Conservation (phyloP, 2,797 vertebrate genomes). For the Varecia variegata region DNA sequence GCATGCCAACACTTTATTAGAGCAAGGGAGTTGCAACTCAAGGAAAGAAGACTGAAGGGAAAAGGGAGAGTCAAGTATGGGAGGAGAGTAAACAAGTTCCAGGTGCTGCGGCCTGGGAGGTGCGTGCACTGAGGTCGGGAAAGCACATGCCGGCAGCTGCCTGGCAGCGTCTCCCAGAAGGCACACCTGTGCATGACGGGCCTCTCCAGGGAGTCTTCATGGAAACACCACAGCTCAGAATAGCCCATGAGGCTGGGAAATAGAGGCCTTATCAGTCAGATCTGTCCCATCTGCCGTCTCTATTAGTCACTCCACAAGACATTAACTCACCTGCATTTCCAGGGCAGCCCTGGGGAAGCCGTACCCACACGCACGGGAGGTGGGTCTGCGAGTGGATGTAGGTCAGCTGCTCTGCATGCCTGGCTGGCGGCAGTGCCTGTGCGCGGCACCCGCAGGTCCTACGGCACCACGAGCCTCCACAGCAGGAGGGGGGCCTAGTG, state of each 20-base stretch:
- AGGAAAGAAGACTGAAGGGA: not conserved
- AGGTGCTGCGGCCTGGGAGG: not conserved
- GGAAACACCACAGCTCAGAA: not conserved
- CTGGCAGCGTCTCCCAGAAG: not conserved
- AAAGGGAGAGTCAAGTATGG: not conserved
- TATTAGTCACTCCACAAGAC: not conserved
- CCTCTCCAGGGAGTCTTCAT: not conserved
- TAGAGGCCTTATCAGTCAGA: not conserved
- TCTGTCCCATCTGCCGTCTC: not conserved
- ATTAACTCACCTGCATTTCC: not conserved
- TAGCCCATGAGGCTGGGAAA: not conserved
- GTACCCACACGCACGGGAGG: not conserved
- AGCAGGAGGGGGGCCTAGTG: not conserved
- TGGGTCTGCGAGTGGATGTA: not conserved
- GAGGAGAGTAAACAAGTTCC: too few species aligned
- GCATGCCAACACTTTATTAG: not conserved
- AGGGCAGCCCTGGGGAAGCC: not conserved
- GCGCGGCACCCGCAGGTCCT: not conserved
- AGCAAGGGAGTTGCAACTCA: not conserved
- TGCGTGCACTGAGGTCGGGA: not conserved
- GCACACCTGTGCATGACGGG: not conserved
- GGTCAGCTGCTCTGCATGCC: not conserved
- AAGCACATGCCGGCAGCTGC: not conserved
- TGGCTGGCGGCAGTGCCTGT: not conserved
- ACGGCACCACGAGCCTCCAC: accelerated